phyloP scores from a whole-genome alignment of 2,797 vertebrate genomes.

The Crocodylus rhombifer region DNA sequence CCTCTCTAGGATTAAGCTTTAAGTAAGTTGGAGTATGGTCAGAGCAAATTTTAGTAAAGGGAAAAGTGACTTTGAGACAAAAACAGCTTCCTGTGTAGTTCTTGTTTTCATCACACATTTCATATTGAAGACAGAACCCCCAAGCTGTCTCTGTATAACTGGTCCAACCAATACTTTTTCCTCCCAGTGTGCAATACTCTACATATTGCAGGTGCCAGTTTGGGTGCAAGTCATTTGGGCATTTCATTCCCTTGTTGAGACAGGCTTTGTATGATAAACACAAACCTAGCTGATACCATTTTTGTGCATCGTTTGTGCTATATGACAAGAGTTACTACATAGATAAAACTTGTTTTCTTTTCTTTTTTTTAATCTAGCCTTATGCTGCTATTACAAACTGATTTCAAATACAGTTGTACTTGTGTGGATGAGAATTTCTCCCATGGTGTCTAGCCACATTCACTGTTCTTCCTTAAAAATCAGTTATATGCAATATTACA shows the following conservation, averaged over 20 bases:
- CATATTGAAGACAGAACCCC: background rate
- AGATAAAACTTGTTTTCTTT: background rate
- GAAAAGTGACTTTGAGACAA: no score
- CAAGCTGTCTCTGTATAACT: background rate
- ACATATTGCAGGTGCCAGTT: fast-evolving
- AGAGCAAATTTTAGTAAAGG: no score
- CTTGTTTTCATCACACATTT: background rate
- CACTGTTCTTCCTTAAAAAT: constrained; percentile 20
- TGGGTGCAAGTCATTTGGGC: background rate
- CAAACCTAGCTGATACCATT: background rate
- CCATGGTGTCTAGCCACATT: background rate
- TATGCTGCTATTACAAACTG: background rate
- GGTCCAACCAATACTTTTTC: background rate
- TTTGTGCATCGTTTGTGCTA: background rate
- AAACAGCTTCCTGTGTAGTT: background rate
- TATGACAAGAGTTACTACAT: background rate
- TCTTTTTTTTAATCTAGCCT: background rate
- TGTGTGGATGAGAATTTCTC: constrained; percentile 15
- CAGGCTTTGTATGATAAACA: no score
- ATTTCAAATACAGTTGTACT: background rate
- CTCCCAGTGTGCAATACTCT: background rate
- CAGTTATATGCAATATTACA: background rate
- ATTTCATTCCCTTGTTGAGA: background rate
- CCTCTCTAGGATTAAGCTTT: no score
- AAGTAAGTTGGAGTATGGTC: no score